phyloP scores from a whole-genome alignment of 2,888 invertebrate species.

The Lasioglossum lativentre region DNA sequence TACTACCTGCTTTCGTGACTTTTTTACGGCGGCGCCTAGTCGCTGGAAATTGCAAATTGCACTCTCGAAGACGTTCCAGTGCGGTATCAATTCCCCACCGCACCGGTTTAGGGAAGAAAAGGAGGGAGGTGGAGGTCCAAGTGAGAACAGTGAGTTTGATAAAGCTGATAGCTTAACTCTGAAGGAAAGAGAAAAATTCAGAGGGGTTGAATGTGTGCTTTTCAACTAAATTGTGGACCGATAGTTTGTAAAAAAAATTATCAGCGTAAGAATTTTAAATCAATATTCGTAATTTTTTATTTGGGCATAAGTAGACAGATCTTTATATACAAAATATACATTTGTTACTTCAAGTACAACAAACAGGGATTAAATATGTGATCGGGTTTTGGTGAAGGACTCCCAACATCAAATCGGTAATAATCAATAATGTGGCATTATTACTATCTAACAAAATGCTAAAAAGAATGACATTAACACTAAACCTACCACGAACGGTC shows the following conservation, averaged over 20 bases:
- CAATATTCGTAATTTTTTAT: background rate
- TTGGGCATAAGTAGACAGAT: too few relatives aligned
- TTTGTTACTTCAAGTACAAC: too few relatives aligned
- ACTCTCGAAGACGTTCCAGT: conserved; percentile 20
- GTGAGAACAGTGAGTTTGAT: background rate
- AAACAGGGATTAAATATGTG: too few relatives aligned
- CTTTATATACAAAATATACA: too few relatives aligned
- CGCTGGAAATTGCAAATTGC: conserved; percentile 44
- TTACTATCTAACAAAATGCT: too few relatives aligned
- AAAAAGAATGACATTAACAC: too few relatives aligned
- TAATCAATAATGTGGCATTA: too few relatives aligned
- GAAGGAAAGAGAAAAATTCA: background rate
- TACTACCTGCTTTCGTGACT: conserved; percentile 35
- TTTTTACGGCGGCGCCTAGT: conserved; percentile 2
- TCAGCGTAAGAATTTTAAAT: background rate
- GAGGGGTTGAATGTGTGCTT: background rate
- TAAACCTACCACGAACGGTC: too few relatives aligned
- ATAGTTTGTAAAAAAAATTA: background rate
- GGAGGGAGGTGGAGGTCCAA: background rate
- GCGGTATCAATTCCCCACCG: conserved; percentile 39
- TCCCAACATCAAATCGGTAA: too few relatives aligned
- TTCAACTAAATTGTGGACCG: background rate
- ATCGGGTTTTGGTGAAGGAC: too few relatives aligned
- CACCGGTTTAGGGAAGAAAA: background rate
- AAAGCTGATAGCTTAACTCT: background rate